Base-by-base conservation (phyloP, 2,888 invertebrate species). In the Sarcophaga caerulescens region DNA sequence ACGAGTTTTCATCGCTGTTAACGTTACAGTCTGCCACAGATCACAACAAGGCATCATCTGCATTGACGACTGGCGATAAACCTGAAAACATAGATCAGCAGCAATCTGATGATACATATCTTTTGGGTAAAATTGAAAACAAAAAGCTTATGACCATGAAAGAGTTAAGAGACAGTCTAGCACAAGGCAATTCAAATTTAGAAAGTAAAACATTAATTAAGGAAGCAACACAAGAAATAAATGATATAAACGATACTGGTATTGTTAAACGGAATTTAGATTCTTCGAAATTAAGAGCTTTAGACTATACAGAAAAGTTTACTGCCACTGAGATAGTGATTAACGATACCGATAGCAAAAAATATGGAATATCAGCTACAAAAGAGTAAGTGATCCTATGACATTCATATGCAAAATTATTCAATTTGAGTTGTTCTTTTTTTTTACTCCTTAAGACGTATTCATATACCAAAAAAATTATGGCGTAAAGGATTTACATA, bases 381-480 rank as follows among this genome's bases (percentile, higher is more conserved):
- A 92, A 92, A 85, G 94, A 95, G 85, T 85, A 73, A 83, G 85
- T 82, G 17, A n/a, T 6, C 12, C 3, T 52, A 17, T 52, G 12
- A 14, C 4, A 52, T 14, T 52, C 8, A 52, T 52, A 52, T 14
- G 52, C 52, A 52, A 17, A 52, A 35, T 35, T 17, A 52, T 3
- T 52, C 14, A 14, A 17, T 17, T 17, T 52, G 17, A 52, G 12
- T 14, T 52, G 17, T 17, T 52, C 4, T 52, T 17, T 17, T 83
- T 83, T 73, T n/a, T 17, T 45, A 3, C 62, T 35, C 35, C 0
- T 70, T 35, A 44, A 85, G 84, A 87, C 94, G 94, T 90, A 96
- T 97, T 85, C 94, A 94, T 88, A 96, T 97, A 87, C 97, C 97
- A 4, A 94, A 94, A 89, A 94, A 95, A 75, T 93, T 95, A 57